phyloP scores from a whole-genome alignment of 2,797 vertebrate genomes.

The Capromys pilorides region DNA sequence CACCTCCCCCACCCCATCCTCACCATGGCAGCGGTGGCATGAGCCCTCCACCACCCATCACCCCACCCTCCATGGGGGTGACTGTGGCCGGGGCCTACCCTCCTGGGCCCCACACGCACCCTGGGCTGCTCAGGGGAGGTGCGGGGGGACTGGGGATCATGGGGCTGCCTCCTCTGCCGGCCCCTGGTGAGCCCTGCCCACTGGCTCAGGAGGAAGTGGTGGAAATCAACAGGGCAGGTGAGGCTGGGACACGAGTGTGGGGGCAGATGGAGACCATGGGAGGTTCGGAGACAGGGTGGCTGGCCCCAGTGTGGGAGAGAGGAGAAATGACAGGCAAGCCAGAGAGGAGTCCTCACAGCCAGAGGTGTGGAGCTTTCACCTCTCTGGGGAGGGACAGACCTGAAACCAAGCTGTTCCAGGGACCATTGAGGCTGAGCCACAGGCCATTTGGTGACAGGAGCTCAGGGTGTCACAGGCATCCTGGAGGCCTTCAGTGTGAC shows the following conservation, averaged over 20 bases:
- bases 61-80: slow-evolving; percentile 77
- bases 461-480: not conserved
- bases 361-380: not conserved
- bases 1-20: slow-evolving; percentile 72
- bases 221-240: slow-evolving; percentile 95
- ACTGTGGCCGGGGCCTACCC: slow-evolving; percentile 77
- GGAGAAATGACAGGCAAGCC: not conserved
- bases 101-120: slow-evolving; percentile 74
- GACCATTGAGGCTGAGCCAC: not conserved
- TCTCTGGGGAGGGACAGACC: not conserved
- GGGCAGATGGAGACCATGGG: not conserved
- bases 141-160: slow-evolving; percentile 77
- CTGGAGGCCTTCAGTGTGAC: not conserved
- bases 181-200: slow-evolving; percentile 87
- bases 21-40: slow-evolving; percentile 53
- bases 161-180: slow-evolving; percentile 79
- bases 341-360: no score
- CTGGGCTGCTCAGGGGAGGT: slow-evolving; percentile 78
- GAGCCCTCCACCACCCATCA: slow-evolving; percentile 75
- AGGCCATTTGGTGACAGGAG: not conserved
- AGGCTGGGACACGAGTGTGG: slow-evolving; percentile 63
- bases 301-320: not conserved
- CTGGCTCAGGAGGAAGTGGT: slow-evolving; percentile 97
- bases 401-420: not conserved
- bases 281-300: not conserved